A percentile compares a stretch with the other conserved stretches of the same genome.
Conservation (phyloP, 2,797 vertebrate species). For the Calcarius lapponicus region DNA sequence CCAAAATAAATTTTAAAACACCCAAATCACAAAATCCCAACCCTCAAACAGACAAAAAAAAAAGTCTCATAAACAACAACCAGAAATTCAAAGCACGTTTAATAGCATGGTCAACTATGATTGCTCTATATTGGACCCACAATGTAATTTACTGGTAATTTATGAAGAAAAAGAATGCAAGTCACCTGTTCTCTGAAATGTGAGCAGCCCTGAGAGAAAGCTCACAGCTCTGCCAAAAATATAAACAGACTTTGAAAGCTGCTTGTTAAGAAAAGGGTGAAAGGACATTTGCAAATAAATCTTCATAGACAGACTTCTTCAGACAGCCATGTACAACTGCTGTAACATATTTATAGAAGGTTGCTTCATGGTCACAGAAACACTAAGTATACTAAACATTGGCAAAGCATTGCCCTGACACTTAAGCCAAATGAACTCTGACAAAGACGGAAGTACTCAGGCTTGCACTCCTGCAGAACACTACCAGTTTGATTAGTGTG, state of each 20-base stretch:
- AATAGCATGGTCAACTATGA: not conserved
- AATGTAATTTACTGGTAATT: slow-evolving; percentile 46
- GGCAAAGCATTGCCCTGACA: not conserved
- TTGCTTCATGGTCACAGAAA: slow-evolving; percentile 44
- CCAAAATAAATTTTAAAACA: not conserved
- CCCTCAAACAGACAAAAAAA: not conserved
- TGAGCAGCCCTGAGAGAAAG: slow-evolving; percentile 13
- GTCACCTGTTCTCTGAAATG: slow-evolving; percentile 55
- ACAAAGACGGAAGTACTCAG: not conserved
- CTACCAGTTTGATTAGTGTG: not conserved
- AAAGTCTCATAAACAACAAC: not conserved
- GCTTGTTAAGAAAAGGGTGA: slow-evolving; percentile 45
- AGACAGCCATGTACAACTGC: slow-evolving; percentile 46
- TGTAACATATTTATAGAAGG: slow-evolving; percentile 41
- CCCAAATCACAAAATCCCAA: not conserved
- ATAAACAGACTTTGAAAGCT: slow-evolving; percentile 41
- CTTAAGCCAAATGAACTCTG: not conserved
- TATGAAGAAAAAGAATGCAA: slow-evolving; percentile 13
- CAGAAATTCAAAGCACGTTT: not conserved
- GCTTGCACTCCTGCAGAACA: not conserved
- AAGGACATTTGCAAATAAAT: slow-evolving; percentile 57
- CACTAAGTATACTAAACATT: not conserved
- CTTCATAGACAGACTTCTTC: slow-evolving; percentile 28
- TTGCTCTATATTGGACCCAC: not conserved
- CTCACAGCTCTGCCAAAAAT: slow-evolving; percentile 41